A percentile compares a stretch with the other conserved stretches of the same genome.
Evolutionary conservation across 2,888 invertebrate genomes (phyloP).

Genomic region (Lepidonotus clava): DNA sequence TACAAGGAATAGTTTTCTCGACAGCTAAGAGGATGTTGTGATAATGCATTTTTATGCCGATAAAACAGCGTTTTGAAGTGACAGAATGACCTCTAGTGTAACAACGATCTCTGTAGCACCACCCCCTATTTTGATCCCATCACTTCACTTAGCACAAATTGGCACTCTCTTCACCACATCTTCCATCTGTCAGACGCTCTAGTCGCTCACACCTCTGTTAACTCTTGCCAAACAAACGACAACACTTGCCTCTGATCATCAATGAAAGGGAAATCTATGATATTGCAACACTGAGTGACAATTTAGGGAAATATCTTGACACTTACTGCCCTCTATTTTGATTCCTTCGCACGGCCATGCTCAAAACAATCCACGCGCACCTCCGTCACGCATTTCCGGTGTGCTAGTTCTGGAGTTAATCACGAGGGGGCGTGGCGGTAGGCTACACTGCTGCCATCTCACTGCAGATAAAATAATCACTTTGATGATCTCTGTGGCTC

Average conservation of each 20-base stretch:
- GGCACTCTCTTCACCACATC: not conserved
- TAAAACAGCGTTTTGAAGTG: too few species aligned
- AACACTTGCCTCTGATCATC: not conserved
- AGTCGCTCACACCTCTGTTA: not conserved
- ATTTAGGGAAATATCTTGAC: not conserved
- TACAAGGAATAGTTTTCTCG: too few species aligned
- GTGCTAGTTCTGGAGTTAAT: not conserved
- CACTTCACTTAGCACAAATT: not conserved
- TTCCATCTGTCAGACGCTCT: not conserved
- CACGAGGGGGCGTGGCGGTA: not conserved
- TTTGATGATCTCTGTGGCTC: too few species aligned
- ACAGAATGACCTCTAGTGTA: conserved; percentile 2
- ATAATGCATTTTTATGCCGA: too few species aligned
- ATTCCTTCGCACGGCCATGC: conserved; percentile 37
- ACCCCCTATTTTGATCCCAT: conserved; percentile 34
- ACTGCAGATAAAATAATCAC: too few species aligned
- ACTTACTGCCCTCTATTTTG: conserved; percentile 40
- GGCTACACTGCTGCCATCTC: too few species aligned
- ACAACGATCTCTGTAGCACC: not conserved
- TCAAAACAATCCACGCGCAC: conserved; percentile 47
- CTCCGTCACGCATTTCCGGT: conserved; percentile 16
- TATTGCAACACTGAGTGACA: not conserved
- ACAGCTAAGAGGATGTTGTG: too few species aligned
- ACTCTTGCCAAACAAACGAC: not conserved
- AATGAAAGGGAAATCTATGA: not conserved